A percentile compares a stretch with the other conserved stretches of the same genome.
Evolutionary conservation across 2,113 vertebrate species (phyloP).

Genomic region (Corvus cornix): DNA sequence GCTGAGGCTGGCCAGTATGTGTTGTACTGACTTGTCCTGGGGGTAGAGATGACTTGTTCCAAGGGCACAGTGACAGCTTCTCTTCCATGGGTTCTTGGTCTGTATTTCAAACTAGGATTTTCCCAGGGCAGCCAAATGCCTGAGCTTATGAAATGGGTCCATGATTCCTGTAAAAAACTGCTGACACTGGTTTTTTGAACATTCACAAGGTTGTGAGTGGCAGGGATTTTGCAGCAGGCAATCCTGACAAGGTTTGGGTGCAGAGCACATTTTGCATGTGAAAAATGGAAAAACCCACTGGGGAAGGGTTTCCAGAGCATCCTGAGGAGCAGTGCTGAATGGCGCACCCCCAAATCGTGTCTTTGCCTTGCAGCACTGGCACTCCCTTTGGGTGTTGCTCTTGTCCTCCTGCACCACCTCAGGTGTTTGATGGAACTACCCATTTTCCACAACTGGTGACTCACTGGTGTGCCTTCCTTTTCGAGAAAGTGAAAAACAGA

Average conservation of each 20-base stretch:
- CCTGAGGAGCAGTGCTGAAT: background rate
- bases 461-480: background rate
- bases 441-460: background rate
- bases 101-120: background rate
- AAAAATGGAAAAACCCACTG: background rate
- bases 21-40: background rate
- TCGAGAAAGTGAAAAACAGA: background rate
- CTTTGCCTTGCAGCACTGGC: background rate
- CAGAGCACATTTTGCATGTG: background rate
- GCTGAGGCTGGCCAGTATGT: background rate
- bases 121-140: background rate
- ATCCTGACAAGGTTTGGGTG: background rate
- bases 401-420: fast-evolving
- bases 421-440: background rate
- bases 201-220: background rate
- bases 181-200: background rate
- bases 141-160: background rate
- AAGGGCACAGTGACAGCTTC: background rate
- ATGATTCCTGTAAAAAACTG: background rate
- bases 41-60: background rate
- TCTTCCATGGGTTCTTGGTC: background rate
- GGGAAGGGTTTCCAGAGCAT: background rate
- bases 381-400: background rate
- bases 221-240: background rate
- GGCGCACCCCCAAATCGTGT: fast-evolving